Percentiles rank a stretch among this genome's conserved stretches.
phyloP scores from a whole-genome alignment of 2,113 vertebrate genomes.

The Capreolus pygargus region DNA sequence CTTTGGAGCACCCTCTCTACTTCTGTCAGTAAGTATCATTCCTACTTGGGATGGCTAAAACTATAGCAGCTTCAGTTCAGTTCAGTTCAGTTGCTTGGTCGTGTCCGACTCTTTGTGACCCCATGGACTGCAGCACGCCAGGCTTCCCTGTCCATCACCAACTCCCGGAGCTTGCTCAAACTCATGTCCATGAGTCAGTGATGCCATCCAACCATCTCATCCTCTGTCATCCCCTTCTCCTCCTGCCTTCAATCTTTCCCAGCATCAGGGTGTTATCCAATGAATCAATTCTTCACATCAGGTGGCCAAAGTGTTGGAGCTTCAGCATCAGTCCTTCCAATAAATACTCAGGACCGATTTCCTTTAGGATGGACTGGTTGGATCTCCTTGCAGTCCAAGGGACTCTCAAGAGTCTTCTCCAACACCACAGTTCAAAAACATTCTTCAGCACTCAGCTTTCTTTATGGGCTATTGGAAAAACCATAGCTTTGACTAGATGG shows the following conservation, averaged over 20 bases:
- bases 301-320: not conserved
- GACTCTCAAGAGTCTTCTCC: not conserved
- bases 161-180: not conserved
- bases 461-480: not conserved
- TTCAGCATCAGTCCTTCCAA: not conserved
- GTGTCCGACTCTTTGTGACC: not conserved
- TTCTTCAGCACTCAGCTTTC: rapidly evolving
- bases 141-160: not conserved
- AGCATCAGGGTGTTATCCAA: not conserved
- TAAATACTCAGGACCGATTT: not conserved
- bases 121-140: not conserved
- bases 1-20: not conserved
- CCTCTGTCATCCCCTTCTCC: not conserved
- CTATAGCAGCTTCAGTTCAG: not conserved
- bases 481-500: not conserved
- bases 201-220: not conserved
- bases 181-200: not conserved
- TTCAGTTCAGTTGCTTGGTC: not conserved
- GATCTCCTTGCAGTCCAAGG: not conserved
- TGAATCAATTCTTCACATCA: not conserved
- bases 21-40: not conserved
- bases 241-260: not conserved
- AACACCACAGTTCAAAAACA: not conserved
- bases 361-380: not conserved
- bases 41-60: not conserved